Conservation (phyloP, 1,140 invertebrate species). For the Drosophila orena region DNA sequence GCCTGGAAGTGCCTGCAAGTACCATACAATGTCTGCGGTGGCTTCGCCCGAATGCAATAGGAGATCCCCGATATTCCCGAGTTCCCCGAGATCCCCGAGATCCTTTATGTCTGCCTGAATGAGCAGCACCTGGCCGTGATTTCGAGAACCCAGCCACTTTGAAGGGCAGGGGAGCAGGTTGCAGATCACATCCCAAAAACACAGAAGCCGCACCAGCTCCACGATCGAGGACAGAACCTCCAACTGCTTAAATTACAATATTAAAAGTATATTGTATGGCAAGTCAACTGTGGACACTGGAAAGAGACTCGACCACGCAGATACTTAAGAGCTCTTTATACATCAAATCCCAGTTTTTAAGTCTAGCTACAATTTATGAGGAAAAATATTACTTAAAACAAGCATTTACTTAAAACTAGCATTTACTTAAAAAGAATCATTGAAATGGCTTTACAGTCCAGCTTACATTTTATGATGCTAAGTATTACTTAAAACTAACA, state of each 20-base stretch:
- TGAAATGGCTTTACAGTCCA: too few relatives aligned
- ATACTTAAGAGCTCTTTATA: not conserved
- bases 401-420: too few relatives aligned
- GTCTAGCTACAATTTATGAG: too few relatives aligned
- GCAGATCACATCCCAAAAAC: not conserved
- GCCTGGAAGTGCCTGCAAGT: constrained; percentile 29
- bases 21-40: constrained; percentile 27
- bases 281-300: not conserved
- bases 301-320: not conserved
- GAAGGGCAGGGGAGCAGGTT: constrained; percentile 59
- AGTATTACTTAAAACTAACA: too few relatives aligned
- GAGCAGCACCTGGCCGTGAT: constrained; percentile 65
- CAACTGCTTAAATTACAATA: constrained; percentile 63
- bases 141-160: constrained; percentile 50
- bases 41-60: constrained; percentile 74
- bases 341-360: too few relatives aligned
- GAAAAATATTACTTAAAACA: too few relatives aligned
- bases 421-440: too few relatives aligned
- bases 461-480: too few relatives aligned
- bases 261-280: constrained; percentile 55
- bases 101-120: constrained; percentile 37
- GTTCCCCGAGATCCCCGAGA: constrained; percentile 16
- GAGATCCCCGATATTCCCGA: constrained; percentile 53
- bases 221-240: constrained; percentile 5
- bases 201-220: constrained; percentile 29